Evolutionary conservation across 2,113 vertebrate species (phyloP), one percentile per base, ranked within the genome.

Genomic region (Rhea pennata): DNA sequence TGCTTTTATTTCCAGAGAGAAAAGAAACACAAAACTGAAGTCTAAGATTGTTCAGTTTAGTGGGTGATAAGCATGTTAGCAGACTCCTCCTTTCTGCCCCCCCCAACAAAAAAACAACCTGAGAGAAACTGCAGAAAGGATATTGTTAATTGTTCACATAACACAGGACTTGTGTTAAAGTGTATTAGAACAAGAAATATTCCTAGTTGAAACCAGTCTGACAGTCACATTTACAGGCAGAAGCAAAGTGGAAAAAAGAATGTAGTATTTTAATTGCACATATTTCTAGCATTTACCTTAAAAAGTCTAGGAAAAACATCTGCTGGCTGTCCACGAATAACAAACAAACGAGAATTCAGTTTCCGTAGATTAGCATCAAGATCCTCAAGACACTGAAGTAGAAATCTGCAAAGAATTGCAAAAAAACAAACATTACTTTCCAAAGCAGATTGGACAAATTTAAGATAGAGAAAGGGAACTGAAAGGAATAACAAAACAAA

Each of bases 251-350:
- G 24, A 33, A 73, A 22, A 33, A 39, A 36, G 14, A 27, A 15
- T 44, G 10, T 44, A 44, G 13, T 11, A 27, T 31, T 21, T 17
- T 27, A 76, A 27, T 59, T 64, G 24, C 4, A 93, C 65, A 9
- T 20, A 40, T 40, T 69, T 89, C 87, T 83, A 62, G 19, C 75
- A 93, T 78, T 96, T 97, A 99, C 99, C 99, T 99, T 99, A 95
- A 99, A 99, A 58, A 99, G 98, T 33, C 99, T 98, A 82, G 99
- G 99, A 97, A 99, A 99, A 92, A 99, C 99, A 96, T 99, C 99
- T 92, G 99, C 99, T 51, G 99, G 99, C 87, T 99, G 99, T 75
- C 99, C 99, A 96, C 99, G 98, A 97, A 99, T 99, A 80, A 99
- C 99, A 97, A 99, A 99, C 76, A 99, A 94, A 67, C 99, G 99